These are phyloP conservation scores for Isoperla grammatica DNA, from an alignment of 2,888 invertebrate species.

Conservation along the genomic window DNA sequence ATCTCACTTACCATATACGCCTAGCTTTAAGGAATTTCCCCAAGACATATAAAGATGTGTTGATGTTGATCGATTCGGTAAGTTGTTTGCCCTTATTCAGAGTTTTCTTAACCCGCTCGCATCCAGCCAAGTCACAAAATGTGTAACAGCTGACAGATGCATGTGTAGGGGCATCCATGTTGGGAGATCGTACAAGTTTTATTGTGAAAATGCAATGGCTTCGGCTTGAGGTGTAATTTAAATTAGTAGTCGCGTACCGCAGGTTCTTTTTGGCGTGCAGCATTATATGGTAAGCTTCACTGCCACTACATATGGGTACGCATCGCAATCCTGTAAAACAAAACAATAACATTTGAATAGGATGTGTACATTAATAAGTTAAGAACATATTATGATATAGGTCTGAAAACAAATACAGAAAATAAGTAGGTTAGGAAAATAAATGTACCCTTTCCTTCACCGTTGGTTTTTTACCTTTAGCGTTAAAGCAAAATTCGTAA, in stretches of 20 bases:
- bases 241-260: slow-evolving; percentile 66
- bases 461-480: too few species aligned
- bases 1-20: too few species aligned
- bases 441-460: too few species aligned
- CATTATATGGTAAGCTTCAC: slow-evolving; percentile 76
- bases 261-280: slow-evolving; percentile 70
- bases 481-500: too few species aligned
- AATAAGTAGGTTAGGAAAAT: too few species aligned
- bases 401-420: too few species aligned
- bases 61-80: slow-evolving; percentile 50
- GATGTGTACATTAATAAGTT: too few species aligned
- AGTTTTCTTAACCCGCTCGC: slow-evolving; percentile 47
- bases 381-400: too few species aligned
- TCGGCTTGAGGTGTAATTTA: slow-evolving; percentile 77
- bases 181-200: slow-evolving; percentile 59
- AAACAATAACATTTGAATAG: too few species aligned
- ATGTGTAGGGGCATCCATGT: slow-evolving; percentile 35
- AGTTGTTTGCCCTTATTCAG: slow-evolving; percentile 43
- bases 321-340: too few species aligned
- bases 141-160: slow-evolving; percentile 39
- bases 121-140: slow-evolving; percentile 52
- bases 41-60: slow-evolving; percentile 48
- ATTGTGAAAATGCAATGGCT: slow-evolving; percentile 87
- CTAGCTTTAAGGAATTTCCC: slow-evolving; percentile 43
- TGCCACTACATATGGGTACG: slow-evolving; percentile 44